Percentiles rank a stretch among this genome's conserved stretches.
phyloP scores from a whole-genome alignment of 1,140 invertebrate genomes.

The Orchesella cincta region DNA sequence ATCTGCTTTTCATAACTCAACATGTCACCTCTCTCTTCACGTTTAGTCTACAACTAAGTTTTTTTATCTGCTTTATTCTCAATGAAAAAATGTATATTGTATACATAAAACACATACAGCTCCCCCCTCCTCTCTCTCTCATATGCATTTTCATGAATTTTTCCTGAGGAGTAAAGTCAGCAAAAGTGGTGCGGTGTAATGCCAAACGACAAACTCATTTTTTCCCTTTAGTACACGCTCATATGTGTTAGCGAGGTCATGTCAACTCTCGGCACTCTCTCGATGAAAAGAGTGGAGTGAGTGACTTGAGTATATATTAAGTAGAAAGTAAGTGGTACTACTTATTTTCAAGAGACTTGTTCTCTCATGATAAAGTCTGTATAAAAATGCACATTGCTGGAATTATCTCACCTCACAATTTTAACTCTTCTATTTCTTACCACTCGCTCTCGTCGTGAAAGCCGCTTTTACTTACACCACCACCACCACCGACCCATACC shows the following conservation, averaged over 20 bases:
- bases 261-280: not conserved
- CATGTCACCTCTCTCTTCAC: too few species aligned
- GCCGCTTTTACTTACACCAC: too few species aligned
- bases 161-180: not conserved
- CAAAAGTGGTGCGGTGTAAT: not conserved
- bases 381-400: not conserved
- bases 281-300: not conserved
- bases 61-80: too few species aligned
- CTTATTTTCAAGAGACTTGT: constrained; percentile 7
- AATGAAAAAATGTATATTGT: too few species aligned
- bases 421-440: not conserved
- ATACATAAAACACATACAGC: too few species aligned
- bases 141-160: too few species aligned
- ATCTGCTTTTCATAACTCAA: too few species aligned
- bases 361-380: not conserved
- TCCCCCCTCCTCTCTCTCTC: too few species aligned
- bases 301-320: not conserved
- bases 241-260: not conserved
- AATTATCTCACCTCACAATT: too few species aligned
- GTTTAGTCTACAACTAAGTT: too few species aligned
- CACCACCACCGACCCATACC: too few species aligned
- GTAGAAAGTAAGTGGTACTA: not conserved
- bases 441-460: too few species aligned
- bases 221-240: not conserved
- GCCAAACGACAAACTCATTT: not conserved